A percentile compares a stretch with the other conserved stretches of the same genome.
phyloP scores from a whole-genome alignment of 2,113 vertebrate species.

The Megaceryle torquata region DNA sequence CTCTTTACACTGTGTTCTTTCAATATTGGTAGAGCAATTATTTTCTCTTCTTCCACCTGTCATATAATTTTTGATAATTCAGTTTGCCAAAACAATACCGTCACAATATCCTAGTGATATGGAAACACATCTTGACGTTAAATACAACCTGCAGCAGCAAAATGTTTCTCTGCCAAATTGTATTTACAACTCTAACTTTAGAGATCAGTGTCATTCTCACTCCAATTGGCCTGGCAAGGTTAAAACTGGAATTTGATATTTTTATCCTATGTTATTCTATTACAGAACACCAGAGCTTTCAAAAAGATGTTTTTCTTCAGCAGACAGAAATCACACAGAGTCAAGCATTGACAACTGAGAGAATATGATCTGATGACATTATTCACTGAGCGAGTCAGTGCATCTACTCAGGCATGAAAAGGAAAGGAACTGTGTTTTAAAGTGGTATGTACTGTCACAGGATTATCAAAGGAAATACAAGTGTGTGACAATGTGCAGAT shows the following conservation, averaged over 20 bases:
- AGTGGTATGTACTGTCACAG: background rate
- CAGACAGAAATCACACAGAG: background rate
- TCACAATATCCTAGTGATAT: background rate
- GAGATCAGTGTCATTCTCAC: background rate
- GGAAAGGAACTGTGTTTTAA: background rate
- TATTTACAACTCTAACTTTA: background rate
- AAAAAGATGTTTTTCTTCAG: background rate
- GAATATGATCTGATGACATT: constrained; percentile 20
- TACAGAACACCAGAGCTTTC: background rate
- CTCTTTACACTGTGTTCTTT: background rate
- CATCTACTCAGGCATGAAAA: background rate
- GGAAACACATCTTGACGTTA: background rate
- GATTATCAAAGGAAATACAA: constrained; percentile 48
- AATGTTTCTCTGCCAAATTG: background rate
- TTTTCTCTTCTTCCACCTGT: background rate
- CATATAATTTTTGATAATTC: background rate
- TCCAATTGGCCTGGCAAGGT: background rate
- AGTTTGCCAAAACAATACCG: background rate
- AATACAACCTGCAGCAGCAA: background rate
- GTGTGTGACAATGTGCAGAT: constrained; percentile 1
- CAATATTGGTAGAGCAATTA: background rate
- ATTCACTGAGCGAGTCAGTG: background rate
- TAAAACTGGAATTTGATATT: background rate
- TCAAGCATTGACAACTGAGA: background rate
- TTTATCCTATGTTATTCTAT: background rate